Conservation (phyloP, 2,888 invertebrate genomes). For the Andrena bicolor region DNA sequence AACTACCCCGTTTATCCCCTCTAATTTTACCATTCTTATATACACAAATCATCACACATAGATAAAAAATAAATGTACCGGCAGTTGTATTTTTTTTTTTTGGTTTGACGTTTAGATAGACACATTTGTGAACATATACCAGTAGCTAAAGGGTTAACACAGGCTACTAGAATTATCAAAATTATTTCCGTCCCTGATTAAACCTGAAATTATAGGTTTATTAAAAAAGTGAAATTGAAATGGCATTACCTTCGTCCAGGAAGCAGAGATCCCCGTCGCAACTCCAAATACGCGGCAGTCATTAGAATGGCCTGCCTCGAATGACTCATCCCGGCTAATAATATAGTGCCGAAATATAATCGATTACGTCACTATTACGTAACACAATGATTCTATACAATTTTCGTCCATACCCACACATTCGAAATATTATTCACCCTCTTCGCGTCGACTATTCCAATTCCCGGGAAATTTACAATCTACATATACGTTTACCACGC, state of each 20-base stretch:
- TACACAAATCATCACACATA: too few species aligned
- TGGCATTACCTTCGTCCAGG: background rate
- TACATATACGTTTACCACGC: constrained; percentile 21
- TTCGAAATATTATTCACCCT: too few species aligned
- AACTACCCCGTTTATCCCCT: too few species aligned
- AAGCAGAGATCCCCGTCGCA: constrained; percentile 3
- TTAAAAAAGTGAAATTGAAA: background rate
- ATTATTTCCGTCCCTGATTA: background rate
- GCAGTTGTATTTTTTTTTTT: too few species aligned
- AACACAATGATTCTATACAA: constrained; percentile 11
- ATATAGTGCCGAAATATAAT: constrained; percentile 51
- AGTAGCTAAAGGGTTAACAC: background rate
- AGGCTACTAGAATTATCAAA: background rate
- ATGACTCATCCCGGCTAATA: constrained; percentile 48
- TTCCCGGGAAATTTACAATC: background rate
- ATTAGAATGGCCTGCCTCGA: constrained; percentile 25
- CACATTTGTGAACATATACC: too few species aligned
- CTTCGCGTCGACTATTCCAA: background rate
- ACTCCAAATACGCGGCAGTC: constrained; percentile 20
- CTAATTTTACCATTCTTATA: too few species aligned
- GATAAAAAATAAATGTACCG: too few species aligned
- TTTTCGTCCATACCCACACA: background rate
- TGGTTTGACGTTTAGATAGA: too few species aligned
- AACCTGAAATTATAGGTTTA: background rate
- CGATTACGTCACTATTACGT: constrained; percentile 44